Conservation (phyloP, 2,797 vertebrate genomes). For the Hozukius guyotensis region DNA sequence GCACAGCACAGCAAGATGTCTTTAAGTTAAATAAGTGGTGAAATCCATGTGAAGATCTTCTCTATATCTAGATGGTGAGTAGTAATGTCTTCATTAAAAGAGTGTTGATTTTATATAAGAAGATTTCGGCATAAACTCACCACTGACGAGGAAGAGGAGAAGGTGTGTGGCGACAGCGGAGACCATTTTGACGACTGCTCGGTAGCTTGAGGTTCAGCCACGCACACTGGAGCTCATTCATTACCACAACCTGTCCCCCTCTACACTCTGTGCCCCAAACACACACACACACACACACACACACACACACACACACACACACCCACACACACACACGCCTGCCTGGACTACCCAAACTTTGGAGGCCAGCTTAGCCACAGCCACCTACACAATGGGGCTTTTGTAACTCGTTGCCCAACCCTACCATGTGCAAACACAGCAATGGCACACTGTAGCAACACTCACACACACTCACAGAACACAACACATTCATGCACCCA, state of each 20-base stretch:
- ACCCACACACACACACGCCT: constrained; percentile 24
- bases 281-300: background rate
- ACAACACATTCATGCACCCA: background rate
- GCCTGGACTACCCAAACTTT: constrained; percentile 51
- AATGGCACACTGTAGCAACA: constrained; percentile 5
- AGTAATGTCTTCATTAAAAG: background rate
- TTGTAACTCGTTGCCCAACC: constrained; percentile 58
- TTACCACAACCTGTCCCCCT: constrained; percentile 49
- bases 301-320: background rate
- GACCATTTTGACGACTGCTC: constrained; percentile 68
- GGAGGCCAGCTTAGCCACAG: constrained; percentile 48
- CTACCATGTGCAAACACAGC: constrained; percentile 24
- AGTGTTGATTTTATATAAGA: background rate
- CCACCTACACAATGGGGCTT: constrained; percentile 70
- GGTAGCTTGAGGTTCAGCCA: constrained; percentile 38
- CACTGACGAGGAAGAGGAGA: constrained; percentile 59
- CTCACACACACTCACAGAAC: background rate
- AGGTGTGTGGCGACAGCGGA: constrained; percentile 49
- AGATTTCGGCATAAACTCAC: constrained; percentile 60
- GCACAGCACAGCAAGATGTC: background rate
- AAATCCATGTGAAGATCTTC: background rate
- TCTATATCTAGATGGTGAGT: background rate
- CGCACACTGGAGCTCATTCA: constrained; percentile 74
- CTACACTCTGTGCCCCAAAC: constrained; percentile 19
- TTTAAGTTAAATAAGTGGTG: background rate